Conservation (phyloP, 1,140 invertebrate species). For the Macrostomum lignano region DNA sequence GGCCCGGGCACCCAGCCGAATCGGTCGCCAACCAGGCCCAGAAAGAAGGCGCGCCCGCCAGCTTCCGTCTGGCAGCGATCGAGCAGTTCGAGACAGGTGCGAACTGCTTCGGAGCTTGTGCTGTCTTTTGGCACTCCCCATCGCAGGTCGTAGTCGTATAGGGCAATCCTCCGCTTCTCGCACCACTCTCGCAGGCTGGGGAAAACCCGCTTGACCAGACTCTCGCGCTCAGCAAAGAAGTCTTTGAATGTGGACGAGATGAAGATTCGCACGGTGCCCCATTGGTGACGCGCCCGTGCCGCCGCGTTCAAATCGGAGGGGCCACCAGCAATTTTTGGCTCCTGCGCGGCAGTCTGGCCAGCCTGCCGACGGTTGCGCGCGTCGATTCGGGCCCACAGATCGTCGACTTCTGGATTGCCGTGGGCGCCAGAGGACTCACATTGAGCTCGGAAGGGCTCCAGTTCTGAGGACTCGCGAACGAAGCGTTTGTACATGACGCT, state of each 20-base stretch:
- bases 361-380: too few species aligned
- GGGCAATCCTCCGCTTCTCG: slow-evolving; percentile 12
- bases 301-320: too few species aligned
- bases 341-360: too few species aligned
- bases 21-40: slow-evolving; percentile 18
- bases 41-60: slow-evolving; percentile 17
- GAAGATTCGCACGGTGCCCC: slow-evolving; percentile 20
- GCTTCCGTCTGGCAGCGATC: slow-evolving; percentile 15
- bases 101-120: slow-evolving; percentile 14
- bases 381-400: too few species aligned
- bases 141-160: slow-evolving; percentile 23
- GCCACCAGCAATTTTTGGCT: too few species aligned
- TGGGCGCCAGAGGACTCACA: too few species aligned
- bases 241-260: slow-evolving; percentile 27
- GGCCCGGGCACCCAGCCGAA: slow-evolving; percentile 20
- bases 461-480: too few species aligned
- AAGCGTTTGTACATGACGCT: too few species aligned
- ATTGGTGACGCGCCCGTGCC: too few species aligned
- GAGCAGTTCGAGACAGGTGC: slow-evolving; percentile 20
- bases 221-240: slow-evolving; percentile 23
- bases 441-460: too few species aligned
- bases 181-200: slow-evolving; percentile 25
- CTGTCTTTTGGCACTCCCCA: slow-evolving; percentile 24
- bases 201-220: slow-evolving; percentile 25
- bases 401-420: too few species aligned